phyloP scores from a whole-genome alignment of 2,797 vertebrate species.

The Sebastes kiyomatsui region DNA sequence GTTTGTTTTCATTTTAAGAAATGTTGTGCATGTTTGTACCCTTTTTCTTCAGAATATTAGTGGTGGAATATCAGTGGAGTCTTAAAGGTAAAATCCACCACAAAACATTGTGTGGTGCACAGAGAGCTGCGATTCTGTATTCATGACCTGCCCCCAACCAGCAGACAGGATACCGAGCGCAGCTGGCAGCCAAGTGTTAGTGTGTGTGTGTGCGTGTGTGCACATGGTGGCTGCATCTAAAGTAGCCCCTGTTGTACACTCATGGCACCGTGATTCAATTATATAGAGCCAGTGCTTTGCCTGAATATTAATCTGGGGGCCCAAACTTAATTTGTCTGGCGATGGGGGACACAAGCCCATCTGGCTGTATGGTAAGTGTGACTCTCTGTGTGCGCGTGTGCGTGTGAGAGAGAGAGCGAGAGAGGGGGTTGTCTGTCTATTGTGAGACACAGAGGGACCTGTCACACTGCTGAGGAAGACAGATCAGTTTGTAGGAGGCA shows the following conservation, averaged over 20 bases:
- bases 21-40: not conserved
- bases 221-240: conserved; percentile 71
- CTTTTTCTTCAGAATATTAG: not conserved
- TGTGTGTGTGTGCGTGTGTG: conserved; percentile 8
- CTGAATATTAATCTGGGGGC: conserved; percentile 83
- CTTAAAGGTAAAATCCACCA: conserved; percentile 19
- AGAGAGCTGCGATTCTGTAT: conserved; percentile 53
- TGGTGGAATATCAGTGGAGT: not conserved
- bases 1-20: not conserved
- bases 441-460: conserved; percentile 73
- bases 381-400: conserved; percentile 26
- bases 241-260: conserved; percentile 80
- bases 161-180: conserved; percentile 61
- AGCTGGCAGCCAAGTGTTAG: conserved; percentile 70
- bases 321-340: conserved; percentile 83
- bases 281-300: conserved; percentile 80
- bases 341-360: conserved; percentile 76
- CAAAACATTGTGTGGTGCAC: conserved; percentile 30
- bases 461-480: conserved; percentile 71
- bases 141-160: conserved; percentile 58
- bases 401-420: conserved; percentile 15
- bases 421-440: conserved; percentile 60
- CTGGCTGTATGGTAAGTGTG: conserved; percentile 72
- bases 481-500: conserved; percentile 66
- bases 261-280: conserved; percentile 81